Evolutionary conservation across 2,888 invertebrate genomes (phyloP), one percentile per base, ranked within the genome.

Genomic region (Pristionchus arcanus): DNA sequence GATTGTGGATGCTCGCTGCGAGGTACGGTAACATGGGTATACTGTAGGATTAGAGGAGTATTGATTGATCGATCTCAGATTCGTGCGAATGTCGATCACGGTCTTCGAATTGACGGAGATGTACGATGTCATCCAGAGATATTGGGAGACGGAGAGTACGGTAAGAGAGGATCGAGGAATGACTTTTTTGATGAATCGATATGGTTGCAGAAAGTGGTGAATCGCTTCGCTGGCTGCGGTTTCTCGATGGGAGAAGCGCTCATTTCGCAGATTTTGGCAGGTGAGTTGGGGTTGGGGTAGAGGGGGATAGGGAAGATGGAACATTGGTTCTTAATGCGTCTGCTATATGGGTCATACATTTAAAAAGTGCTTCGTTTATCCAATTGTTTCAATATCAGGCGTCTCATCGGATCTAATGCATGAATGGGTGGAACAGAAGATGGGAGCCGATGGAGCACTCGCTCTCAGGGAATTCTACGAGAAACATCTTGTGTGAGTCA

Each of bases 191-290:
- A 9, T 77, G 4, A 21, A 68, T 28, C 53, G 49, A 42, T 1
- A n/a, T 25, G 9, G 13, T 71, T 83, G 37, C 83, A 89, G 89
- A 89, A 89, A 66, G 31, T 89, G 81, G 42, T 53, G 7, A 89
- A 89, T 83, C 63, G 81, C 31, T 89, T 89, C 89, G n/a, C 63
- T 53, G 89, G 83, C 19, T 89, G 89, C 63, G 89, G 89, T 5
- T 89, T 89, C 83, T 42, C 81, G 5, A 81, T 89, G 59, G 89
- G 89, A 42, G 89, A 89, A 25, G 89, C 89, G n/a, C 53, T 89
- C 37, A 66, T 89, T 7, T 89, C 89, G 31, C 81, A 83, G 37
- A 63, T 89, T 19, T 59, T 89, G 28, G 74, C 87, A 34, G 87
- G 87, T 74, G 49, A 81, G n/a, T 81, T 53, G n/a, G 49, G 25